phyloP scores from a whole-genome alignment of 2,797 vertebrate genomes.

The Anabas testudineus region DNA sequence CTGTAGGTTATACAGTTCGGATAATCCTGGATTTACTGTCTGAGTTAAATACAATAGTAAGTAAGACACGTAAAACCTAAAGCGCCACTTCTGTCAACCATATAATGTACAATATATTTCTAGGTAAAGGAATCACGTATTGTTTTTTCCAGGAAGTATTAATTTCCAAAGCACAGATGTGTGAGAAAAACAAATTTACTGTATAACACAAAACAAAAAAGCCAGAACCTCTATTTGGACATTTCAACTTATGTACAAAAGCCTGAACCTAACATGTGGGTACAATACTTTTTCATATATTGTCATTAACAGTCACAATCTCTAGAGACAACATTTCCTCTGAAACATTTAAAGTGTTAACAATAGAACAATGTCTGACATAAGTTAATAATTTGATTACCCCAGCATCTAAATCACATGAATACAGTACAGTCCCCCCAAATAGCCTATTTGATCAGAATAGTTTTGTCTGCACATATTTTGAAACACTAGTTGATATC shows the following conservation, averaged over 20 bases:
- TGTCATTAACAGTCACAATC: not conserved
- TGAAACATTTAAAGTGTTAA: conserved; percentile 10
- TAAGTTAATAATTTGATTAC: not conserved
- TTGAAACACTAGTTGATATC: conserved; percentile 28
- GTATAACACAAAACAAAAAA: conserved; percentile 41
- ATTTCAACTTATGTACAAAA: conserved; percentile 50
- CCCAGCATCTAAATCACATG: not conserved
- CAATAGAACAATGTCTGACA: not conserved
- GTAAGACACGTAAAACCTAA: conserved; percentile 44
- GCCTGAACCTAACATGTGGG: conserved; percentile 11
- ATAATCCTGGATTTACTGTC: conserved; percentile 70
- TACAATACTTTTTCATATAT: conserved; percentile 3
- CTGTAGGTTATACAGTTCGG: conserved; percentile 49
- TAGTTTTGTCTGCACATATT: conserved; percentile 19
- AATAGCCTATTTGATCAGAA: not conserved
- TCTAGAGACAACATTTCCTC: conserved; percentile 5
- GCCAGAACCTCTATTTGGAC: conserved; percentile 41
- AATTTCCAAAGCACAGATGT: conserved; percentile 60
- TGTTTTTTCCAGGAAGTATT: conserved; percentile 24
- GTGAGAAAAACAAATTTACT: conserved; percentile 75
- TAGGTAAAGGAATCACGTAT: conserved; percentile 52
- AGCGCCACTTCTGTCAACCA: conserved; percentile 38
- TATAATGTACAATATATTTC: conserved; percentile 37
- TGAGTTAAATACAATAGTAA: conserved; percentile 55
- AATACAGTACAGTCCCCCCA: not conserved